Conservation (phyloP, 2,113 vertebrate genomes). For the Paedocypris sp. region DNA sequence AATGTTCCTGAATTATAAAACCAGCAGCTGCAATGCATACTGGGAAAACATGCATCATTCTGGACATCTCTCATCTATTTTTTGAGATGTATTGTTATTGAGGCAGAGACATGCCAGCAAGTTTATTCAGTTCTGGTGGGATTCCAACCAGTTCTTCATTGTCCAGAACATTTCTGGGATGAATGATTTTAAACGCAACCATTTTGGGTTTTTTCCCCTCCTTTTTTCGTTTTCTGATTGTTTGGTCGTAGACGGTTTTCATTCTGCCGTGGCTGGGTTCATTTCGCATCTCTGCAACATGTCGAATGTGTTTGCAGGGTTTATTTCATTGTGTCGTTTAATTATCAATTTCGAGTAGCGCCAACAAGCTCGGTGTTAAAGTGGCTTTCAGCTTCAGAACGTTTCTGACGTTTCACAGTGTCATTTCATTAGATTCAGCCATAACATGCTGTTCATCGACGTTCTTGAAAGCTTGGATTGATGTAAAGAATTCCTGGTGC, state of each 20-base stretch:
- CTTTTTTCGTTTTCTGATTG: background rate
- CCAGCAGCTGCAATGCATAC: background rate
- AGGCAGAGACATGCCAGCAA: background rate
- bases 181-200: background rate
- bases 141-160: background rate
- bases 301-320: no score
- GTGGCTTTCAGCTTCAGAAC: no score
- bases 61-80: background rate
- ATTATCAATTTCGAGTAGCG: no score
- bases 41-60: background rate
- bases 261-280: no score
- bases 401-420: no score
- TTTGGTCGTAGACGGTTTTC: background rate
- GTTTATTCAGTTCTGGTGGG: background rate
- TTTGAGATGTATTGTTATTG: conserved; percentile 2
- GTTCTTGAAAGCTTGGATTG: no score
- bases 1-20: background rate
- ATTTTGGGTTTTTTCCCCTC: background rate
- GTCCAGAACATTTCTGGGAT: background rate
- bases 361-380: no score
- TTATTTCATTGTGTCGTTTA: no score
- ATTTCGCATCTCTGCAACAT: no score
- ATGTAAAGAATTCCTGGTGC: no score
- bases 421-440: no score
- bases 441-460: no score